Percentiles rank a stretch among this genome's conserved stretches.
phyloP scores from a whole-genome alignment of 1,140 invertebrate genomes.

The Lordiphosa clarofinis region DNA sequence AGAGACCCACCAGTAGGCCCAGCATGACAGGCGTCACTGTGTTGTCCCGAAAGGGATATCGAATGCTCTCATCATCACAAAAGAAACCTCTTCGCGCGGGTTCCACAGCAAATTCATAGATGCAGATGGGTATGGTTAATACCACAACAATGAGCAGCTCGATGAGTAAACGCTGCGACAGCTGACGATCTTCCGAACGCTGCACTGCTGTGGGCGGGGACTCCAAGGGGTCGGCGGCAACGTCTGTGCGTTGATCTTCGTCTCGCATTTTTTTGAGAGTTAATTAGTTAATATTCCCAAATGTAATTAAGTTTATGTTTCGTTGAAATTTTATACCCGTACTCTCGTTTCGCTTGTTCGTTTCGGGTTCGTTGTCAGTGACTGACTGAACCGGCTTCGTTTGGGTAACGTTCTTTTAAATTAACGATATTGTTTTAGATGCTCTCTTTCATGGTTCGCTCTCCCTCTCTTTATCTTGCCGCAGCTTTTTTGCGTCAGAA shows the following conservation, averaged over 20 bases:
- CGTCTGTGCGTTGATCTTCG: slow-evolving; percentile 31
- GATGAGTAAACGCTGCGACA: slow-evolving; percentile 38
- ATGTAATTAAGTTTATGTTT: slow-evolving; percentile 59
- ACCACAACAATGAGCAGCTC: slow-evolving; percentile 60
- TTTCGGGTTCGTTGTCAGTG: slow-evolving; percentile 67
- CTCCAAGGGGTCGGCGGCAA: neutral
- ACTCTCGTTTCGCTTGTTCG: slow-evolving; percentile 26
- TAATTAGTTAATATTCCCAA: slow-evolving; percentile 72
- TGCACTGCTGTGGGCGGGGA: neutral
- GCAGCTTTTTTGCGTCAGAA: slow-evolving; percentile 29
- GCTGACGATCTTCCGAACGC: slow-evolving; percentile 23
- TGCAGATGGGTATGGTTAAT: slow-evolving; percentile 82
- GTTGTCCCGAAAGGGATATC: slow-evolving; percentile 89
- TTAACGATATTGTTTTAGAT: slow-evolving; percentile 42
- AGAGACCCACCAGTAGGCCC: slow-evolving; percentile 86
- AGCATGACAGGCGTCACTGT: slow-evolving; percentile 89
- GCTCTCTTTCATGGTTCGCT: slow-evolving; percentile 1
- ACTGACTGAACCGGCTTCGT: slow-evolving; percentile 58
- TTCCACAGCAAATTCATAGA: slow-evolving; percentile 86
- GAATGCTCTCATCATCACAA: slow-evolving; percentile 95
- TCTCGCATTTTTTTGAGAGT: slow-evolving; percentile 48
- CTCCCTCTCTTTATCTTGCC: slow-evolving; percentile 8
- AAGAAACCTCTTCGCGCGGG: slow-evolving; percentile 95
- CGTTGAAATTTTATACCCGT: slow-evolving; percentile 43
- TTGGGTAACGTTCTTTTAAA: slow-evolving; percentile 71